Conservation (phyloP, 2,888 invertebrate species). For the Matsumyia berberina region DNA sequence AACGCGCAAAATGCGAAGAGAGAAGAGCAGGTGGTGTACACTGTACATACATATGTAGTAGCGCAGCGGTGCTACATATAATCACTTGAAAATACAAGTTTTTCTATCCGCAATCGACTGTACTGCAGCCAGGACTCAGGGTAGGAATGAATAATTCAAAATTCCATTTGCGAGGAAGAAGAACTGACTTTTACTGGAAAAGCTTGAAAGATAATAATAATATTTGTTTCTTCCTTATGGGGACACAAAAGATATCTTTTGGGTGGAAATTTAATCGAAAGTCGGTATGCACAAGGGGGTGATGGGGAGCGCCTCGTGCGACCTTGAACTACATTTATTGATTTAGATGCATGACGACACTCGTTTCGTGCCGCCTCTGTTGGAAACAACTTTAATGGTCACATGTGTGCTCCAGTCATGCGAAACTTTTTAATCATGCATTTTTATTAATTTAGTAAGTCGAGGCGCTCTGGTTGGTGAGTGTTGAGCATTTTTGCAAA, state of each 20-base stretch:
- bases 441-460: background rate
- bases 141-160: background rate
- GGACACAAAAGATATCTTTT: background rate
- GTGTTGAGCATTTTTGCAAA: background rate
- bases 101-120: background rate
- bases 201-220: background rate
- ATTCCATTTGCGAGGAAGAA: conserved; percentile 27
- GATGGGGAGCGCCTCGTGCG: conserved; percentile 14
- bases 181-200: background rate
- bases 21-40: background rate
- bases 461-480: no score
- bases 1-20: background rate
- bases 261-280: conserved; percentile 1
- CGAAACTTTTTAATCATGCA: conserved; percentile 22
- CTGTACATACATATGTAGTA: no score
- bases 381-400: background rate
- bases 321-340: conserved; percentile 43
- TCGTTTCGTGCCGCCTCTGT: background rate
- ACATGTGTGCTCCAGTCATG: conserved; percentile 20
- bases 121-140: background rate
- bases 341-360: conserved; percentile 37
- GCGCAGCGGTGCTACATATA: no score
- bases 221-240: no score
- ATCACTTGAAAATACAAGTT: no score
- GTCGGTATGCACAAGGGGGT: no score